These are phyloP conservation scores for Chironomus tentans DNA, from an alignment of 2,888 invertebrate genomes.

Conservation along the genomic window DNA sequence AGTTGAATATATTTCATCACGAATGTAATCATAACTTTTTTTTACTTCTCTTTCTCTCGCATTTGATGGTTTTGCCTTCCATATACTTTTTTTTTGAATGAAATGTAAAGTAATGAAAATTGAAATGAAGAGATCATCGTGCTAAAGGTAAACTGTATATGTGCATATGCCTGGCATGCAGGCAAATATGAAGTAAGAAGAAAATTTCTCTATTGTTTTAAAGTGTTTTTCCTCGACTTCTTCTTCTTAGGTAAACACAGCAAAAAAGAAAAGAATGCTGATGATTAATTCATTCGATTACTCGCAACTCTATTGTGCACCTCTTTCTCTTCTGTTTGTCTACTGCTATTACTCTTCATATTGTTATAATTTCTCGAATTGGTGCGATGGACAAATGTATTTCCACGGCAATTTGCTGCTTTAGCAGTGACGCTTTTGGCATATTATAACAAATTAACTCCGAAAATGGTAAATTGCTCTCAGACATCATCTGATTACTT, in stretches of 20 bases:
- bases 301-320: conserved; percentile 6
- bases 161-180: background rate
- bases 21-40: background rate
- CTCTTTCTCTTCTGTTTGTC: background rate
- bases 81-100: no score
- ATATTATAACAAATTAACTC: background rate
- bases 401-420: background rate
- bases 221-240: background rate
- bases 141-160: background rate
- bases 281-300: conserved; percentile 22
- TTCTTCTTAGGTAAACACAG: background rate
- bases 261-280: background rate
- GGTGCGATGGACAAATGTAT: background rate
- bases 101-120: no score
- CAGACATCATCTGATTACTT: background rate
- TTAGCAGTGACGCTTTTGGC: background rate
- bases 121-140: conserved; percentile 18
- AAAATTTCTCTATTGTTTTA: conserved; percentile 17
- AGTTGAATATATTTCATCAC: conserved; percentile 14
- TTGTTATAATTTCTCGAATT: background rate
- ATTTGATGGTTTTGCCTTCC: background rate
- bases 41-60: background rate
- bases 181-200: background rate
- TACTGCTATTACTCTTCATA: background rate
- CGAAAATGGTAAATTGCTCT: background rate